A percentile compares a stretch with the other conserved stretches of the same genome.
These are phyloP conservation scores for Pipistrellus nathusii DNA, from an alignment of 2,797 vertebrate species.

Conservation along the genomic window DNA sequence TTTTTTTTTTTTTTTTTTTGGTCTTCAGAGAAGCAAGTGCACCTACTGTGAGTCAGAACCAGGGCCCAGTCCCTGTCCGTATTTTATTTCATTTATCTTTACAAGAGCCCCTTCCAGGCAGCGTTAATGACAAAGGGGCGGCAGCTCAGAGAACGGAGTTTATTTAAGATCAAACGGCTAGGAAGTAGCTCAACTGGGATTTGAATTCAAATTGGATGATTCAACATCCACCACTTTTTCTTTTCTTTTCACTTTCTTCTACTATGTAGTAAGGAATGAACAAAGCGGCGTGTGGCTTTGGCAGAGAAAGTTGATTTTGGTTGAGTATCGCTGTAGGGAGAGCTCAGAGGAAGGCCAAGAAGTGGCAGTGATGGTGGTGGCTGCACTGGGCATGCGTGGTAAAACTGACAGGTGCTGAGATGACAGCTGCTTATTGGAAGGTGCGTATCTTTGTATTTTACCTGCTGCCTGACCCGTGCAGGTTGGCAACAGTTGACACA, in stretches of 20 bases:
- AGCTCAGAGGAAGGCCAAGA: background rate
- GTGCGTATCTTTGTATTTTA: constrained; percentile 55
- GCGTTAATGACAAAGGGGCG: background rate
- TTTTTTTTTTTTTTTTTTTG: background rate
- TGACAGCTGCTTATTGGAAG: constrained; percentile 71
- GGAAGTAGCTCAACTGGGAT: background rate
- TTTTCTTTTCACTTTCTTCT: background rate
- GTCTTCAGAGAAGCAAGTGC: background rate
- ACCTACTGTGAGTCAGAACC: background rate
- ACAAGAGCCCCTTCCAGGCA: background rate
- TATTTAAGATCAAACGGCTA: constrained; percentile 1
- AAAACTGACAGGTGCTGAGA: constrained; percentile 72
- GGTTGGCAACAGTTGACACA: constrained; percentile 3
- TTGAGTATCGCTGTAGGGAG: too few relatives aligned
- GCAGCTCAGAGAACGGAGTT: background rate
- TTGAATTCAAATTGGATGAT: background rate
- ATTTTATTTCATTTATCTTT: constrained; percentile 4
- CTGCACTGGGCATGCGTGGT: constrained; percentile 60
- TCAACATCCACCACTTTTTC: background rate
- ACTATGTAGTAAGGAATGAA: background rate
- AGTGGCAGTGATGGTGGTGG: constrained; percentile 61
- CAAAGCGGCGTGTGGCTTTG: background rate
- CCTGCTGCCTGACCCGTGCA: constrained; percentile 26
- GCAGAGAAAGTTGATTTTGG: background rate
- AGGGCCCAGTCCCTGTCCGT: too few relatives aligned